Evolutionary conservation across 2,113 vertebrate species (phyloP), one percentile per base, ranked within the genome.

Genomic region (Sapajus apella): DNA sequence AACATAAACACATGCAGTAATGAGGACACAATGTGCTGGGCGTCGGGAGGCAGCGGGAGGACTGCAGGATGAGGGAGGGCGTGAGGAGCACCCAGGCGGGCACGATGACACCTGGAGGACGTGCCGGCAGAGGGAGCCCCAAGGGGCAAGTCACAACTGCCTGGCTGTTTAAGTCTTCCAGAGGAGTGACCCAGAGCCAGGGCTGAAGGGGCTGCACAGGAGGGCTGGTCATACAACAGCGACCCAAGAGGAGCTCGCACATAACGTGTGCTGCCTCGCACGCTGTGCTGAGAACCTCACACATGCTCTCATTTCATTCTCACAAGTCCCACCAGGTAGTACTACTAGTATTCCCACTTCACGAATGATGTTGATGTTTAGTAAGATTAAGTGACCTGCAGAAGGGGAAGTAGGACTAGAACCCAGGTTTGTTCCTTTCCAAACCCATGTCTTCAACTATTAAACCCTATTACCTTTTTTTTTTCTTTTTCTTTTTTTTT

Each of bases 51-150:
- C 9, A 14, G 30, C 2, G 35, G 87, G 52, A n/a, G 61, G 66
- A n/a, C 35, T 21, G 3, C 6, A 11, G 56, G 55, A 35, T 0
- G 12, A 4, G 8, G 6, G 2, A 64, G 56, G 58, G 56, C 14
- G 18, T 1, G 3, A 21, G 47, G 45, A 35, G 37, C 37, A 35
- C 55, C 77, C 32, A 50, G 16, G 4, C 52, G 30, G 37, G 27
- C 0, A 20, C 9, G 3, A 7, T 18, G 73, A 35, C 11, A 12
- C 27, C 17, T 6, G 7, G 2, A 21, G 50, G 20, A 14, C 35
- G 0, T 6, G 8, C 35, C 45, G 6, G 6, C 1, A 20, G 56
- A 27, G 20, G 55, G n/a, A 40, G 2, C 9, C 61, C 40, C 58
- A 58, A 75, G 27, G 64, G 72, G 64, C 77, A 43, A 72, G 77